These are phyloP conservation scores for Cettia cetti DNA, from an alignment of 2,113 vertebrate species.

Conservation along the genomic window DNA sequence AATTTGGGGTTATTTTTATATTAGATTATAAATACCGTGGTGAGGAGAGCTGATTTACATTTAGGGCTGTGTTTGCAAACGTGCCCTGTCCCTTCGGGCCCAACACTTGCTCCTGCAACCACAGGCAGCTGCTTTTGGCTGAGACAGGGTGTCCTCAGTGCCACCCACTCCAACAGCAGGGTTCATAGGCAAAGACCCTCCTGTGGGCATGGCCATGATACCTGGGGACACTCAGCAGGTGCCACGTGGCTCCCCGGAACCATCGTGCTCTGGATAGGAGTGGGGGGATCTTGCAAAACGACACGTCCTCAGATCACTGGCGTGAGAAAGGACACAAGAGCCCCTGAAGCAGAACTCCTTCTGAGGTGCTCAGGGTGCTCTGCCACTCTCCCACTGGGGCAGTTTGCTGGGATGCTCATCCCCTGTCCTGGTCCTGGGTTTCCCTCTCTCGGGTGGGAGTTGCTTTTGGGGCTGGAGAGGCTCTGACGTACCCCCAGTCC, in stretches of 20 bases:
- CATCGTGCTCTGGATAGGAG: fast-evolving
- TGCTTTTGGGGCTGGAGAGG: background rate
- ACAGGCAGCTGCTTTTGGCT: background rate
- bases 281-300: background rate
- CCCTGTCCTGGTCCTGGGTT: background rate
- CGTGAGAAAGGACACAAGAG: background rate
- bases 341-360: background rate
- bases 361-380: background rate
- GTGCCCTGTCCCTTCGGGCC: background rate
- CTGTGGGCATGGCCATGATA: background rate
- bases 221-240: background rate
- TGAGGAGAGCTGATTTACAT: slow-evolving; percentile 25
- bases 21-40: slow-evolving; percentile 6
- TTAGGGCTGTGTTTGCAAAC: background rate
- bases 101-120: background rate
- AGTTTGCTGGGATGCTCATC: background rate
- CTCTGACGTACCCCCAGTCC: background rate
- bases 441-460: background rate
- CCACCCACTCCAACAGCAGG: background rate
- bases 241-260: background rate
- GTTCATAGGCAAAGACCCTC: background rate
- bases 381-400: background rate
- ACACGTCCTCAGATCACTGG: background rate
- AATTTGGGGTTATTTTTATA: slow-evolving; percentile 36
- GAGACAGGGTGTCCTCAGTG: background rate